Evolutionary conservation across 2,113 vertebrate genomes (phyloP).

Genomic region (Nerophis lumbriciformis): DNA sequence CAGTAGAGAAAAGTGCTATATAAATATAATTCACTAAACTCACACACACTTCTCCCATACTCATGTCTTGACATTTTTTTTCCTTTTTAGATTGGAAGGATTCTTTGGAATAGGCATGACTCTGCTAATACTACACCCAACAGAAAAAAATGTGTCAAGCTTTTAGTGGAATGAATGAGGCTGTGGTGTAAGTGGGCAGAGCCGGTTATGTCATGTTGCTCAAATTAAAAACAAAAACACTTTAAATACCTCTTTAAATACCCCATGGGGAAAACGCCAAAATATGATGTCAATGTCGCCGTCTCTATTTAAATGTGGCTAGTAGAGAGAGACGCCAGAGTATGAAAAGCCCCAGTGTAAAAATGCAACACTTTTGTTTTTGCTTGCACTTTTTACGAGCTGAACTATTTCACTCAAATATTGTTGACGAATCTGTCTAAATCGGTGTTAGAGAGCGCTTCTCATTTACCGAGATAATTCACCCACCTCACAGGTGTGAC

Average conservation of each 20-base stretch:
- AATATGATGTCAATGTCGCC: slow-evolving; percentile 34
- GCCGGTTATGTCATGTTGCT: not conserved
- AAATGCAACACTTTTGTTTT: no score
- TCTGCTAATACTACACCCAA: slow-evolving; percentile 38
- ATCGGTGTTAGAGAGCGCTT: no score
- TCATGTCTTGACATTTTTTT: slow-evolving; percentile 26
- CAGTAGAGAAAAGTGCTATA: no score
- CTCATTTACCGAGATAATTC: no score
- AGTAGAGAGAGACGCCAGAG: slow-evolving; percentile 4
- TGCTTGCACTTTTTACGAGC: no score
- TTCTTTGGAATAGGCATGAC: slow-evolving; percentile 48
- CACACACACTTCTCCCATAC: slow-evolving; percentile 14
- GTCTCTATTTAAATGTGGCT: slow-evolving; percentile 32
- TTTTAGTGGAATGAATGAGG: slow-evolving; percentile 61
- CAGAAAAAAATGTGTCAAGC: slow-evolving; percentile 46
- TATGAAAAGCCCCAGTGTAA: not conserved
- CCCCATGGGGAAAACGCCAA: slow-evolving; percentile 11
- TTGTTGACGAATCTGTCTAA: no score
- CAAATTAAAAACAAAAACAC: slow-evolving; percentile 17
- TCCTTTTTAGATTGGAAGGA: slow-evolving; percentile 34
- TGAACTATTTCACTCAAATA: no score
- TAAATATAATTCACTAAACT: no score
- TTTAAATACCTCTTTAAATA: slow-evolving; percentile 3
- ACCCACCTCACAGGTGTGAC: no score
- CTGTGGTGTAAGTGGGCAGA: slow-evolving; percentile 38